phyloP scores from a whole-genome alignment of 2,797 vertebrate species.

The Chrosomus eos region DNA sequence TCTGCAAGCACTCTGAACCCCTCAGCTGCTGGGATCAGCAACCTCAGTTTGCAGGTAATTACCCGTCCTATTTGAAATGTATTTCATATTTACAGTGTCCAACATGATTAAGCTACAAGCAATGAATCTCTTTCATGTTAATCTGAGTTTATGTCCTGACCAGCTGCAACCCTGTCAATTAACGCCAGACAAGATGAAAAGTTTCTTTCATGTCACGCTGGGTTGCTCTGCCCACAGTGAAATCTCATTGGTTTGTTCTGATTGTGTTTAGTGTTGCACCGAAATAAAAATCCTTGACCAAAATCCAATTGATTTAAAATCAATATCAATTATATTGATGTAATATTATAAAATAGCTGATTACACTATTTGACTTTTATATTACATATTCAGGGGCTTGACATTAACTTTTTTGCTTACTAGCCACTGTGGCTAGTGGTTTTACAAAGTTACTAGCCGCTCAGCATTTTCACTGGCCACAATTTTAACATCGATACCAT shows the following conservation, averaged over 20 bases:
- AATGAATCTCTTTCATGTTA: neutral
- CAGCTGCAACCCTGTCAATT: neutral
- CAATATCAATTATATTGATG: neutral
- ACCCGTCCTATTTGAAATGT: neutral
- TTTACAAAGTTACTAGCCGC: too few species aligned
- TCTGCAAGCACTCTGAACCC: constrained; percentile 81
- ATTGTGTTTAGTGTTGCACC: neutral
- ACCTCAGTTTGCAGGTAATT: constrained; percentile 88
- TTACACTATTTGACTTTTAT: neutral
- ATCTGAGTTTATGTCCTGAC: neutral
- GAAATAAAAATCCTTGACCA: neutral
- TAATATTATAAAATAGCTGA: neutral
- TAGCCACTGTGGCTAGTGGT: too few species aligned
- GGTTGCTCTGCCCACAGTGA: neutral
- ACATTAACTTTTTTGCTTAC: too few species aligned
- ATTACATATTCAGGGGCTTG: neutral
- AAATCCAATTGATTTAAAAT: neutral
- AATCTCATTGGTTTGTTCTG: neutral
- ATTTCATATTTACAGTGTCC: neutral
- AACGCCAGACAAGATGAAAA: neutral
- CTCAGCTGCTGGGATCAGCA: constrained; percentile 78
- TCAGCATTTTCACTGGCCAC: too few species aligned
- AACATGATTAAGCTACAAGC: neutral
- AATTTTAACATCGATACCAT: too few species aligned
- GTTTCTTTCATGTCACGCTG: neutral